Percentiles rank a stretch among this genome's conserved stretches.
Conservation (phyloP, 2,888 invertebrate genomes). For the Campoplex nolae region DNA sequence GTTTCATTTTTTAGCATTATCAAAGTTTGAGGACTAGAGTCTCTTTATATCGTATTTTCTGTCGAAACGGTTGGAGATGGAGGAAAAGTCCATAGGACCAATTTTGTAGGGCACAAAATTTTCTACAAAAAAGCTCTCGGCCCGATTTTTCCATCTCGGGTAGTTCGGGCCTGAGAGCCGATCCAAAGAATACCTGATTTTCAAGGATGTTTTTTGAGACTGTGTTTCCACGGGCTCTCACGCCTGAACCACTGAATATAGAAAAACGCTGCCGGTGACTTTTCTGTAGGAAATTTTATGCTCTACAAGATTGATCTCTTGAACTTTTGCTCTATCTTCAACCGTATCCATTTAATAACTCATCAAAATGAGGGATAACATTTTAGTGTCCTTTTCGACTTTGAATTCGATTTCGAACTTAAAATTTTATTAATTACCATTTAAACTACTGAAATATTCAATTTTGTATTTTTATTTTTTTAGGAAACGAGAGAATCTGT, state of each 20-base stretch:
- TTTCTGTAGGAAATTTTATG: not conserved
- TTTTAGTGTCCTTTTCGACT: not conserved
- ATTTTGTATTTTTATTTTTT: conserved; percentile 27
- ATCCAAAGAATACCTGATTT: too few relatives aligned
- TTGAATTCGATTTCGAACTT: not conserved
- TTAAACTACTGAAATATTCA: not conserved
- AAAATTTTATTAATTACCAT: not conserved
- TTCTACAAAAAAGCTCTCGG: not conserved
- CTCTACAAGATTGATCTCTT: not conserved
- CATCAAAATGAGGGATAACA: not conserved
- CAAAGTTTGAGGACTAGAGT: not conserved
- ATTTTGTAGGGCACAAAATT: not conserved
- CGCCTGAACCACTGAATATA: not conserved
- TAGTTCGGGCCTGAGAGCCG: not conserved
- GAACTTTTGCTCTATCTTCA: not conserved
- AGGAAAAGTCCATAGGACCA: not conserved
- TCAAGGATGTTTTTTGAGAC: too few relatives aligned
- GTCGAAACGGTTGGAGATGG: not conserved
- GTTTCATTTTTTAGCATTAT: not conserved
- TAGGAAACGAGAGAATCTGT: conserved; percentile 72
- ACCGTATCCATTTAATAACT: not conserved
- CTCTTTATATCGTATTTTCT: not conserved
- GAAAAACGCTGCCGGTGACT: not conserved
- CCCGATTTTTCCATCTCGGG: not conserved
- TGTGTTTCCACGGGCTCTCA: not conserved